Base-by-base conservation (phyloP, 2,113 vertebrate genomes). In the Mus pahari region DNA sequence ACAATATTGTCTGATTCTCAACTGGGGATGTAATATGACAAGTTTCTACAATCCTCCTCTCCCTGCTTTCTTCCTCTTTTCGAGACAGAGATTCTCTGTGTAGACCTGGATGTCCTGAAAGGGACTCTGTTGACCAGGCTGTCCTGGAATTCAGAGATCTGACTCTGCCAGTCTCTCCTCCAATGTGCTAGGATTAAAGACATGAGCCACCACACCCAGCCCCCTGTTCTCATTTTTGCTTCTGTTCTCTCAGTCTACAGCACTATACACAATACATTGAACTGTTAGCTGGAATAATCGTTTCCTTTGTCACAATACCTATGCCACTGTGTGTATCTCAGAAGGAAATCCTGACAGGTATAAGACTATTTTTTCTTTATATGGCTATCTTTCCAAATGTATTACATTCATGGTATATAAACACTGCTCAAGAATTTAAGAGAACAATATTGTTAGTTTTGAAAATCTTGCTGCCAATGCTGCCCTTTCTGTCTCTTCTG, bases 381-480 rank as follows among this genome's bases (percentile, higher is more conserved):
- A 1, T n/a, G 70, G 42, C 58, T 42, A 68, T 24, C 0, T 77
- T 62, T 79, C 64, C 33, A 36, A n/a, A 81, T 0, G 39, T 73
- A n/a, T 94, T 94, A 22, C 95, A 36, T 87, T 93, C 82, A 13
- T 77, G 42, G 20, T 6, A 31, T 9, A 83, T 20, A 58, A 14
- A 62, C 3, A 55, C 7, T 36, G 50, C 7, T 36, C 66, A 48
- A 68, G 16, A 92, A 90, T 3, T 55, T 74, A 39, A 68, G 17
- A 78, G 31, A 84, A 50, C 0, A 77, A 5, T 60, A 94, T 92
- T 79, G 3, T 28, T 62, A 78, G 5, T 62, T 60, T 58, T 4
- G 3, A 22, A 62, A 93, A 86, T 0, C 0, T 81, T 48, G 4
- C 75, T 87, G 16, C 13, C 19, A 5, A 5, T 79, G 6, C 1